Base-by-base conservation (phyloP, 2,888 invertebrate species). In the Notocelia uddmanniana region DNA sequence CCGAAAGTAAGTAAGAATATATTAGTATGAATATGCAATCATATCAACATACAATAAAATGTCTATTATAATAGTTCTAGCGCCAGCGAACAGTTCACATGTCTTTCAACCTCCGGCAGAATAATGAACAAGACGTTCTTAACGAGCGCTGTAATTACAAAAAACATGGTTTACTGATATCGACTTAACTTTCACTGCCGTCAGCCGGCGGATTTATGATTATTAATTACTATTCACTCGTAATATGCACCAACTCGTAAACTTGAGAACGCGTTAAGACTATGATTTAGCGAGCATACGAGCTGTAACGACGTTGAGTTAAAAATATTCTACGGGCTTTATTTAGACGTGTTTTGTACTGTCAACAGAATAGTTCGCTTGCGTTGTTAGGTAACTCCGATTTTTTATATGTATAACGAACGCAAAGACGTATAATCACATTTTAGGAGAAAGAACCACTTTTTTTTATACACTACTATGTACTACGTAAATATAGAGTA, bases 151-250 rank as follows among this genome's bases (percentile, higher is more conserved):
- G 48, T 57, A 50, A 48, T 63, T 57, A 34, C 63, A 69, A 69
- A 69, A 45, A 63, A 69, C 48, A 69, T 63, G 48, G 48, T 34
- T 69, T 63, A 63, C 63, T 21, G 69, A 57, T 57, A 63, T 48
- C 69, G 23, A 48, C n/a, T 41, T 41, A 19, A 69, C 69, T 69
- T 69, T 69, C 63, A 63, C 69, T 50, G 57, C 69, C 55, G 57
- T 50, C 34, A 69, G 55, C 45, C 31, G 41, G 31, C 41, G 45
- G 45, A 63, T 69, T 63, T 57, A 63, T 18, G 63, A 50, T 63
- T 69, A 63, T 57, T 69, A 63, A 69, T 63, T 63, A 69, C 55
- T 11, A 13, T 18, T 48, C 62, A 55, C 18, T 62, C 55, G 67
- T 67, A 45, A 41, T 58, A 50, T 34, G 31, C 48, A 59, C 48